A percentile compares a stretch with the other conserved stretches of the same genome.
These are phyloP conservation scores for Xenopus tropicalis DNA, from an alignment of 2,113 vertebrate species.

Conservation along the genomic window UCB_Xtro_10.0 CM004448.2:103321501-103322000, in stretches of 20 bases:
- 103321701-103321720: not conserved
- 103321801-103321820: not conserved
- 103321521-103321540: not conserved
- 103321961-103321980: constrained; percentile 25
- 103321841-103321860: no score
- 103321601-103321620: constrained; percentile 12
- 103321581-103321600: constrained; percentile 6
- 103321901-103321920: no score
- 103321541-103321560: no score
- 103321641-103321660: constrained; percentile 9
- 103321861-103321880: no score
- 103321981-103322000: constrained; percentile 14
- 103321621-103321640: constrained; percentile 14
- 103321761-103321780: not conserved
- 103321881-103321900: no score
- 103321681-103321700: constrained; percentile 1
- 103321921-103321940: no score
- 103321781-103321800: constrained; percentile 4
- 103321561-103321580: constrained; percentile 9
- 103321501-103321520: no score
- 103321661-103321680: constrained; percentile 9
- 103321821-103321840: no score
- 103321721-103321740: constrained; percentile 8
- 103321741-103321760: constrained; percentile 29
- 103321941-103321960: constrained; percentile 15